Conservation (phyloP, 2,113 vertebrate genomes). For the Xenus cinereus region DNA sequence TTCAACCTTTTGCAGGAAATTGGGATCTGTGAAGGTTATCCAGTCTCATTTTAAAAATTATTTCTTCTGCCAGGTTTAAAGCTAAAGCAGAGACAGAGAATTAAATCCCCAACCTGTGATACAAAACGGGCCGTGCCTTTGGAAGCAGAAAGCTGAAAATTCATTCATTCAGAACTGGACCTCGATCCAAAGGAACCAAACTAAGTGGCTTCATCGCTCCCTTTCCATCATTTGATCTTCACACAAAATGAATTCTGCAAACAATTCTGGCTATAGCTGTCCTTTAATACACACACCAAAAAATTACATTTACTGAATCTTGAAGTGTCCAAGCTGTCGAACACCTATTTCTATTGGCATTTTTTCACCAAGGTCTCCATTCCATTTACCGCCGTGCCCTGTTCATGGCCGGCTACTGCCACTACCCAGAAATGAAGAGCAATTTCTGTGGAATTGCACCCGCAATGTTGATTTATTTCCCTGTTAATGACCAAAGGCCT, state of each 20-base stretch:
- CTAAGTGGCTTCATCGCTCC: background rate
- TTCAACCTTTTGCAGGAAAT: background rate
- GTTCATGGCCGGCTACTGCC: background rate
- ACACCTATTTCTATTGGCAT: background rate
- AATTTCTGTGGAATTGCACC: background rate
- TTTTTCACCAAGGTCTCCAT: background rate
- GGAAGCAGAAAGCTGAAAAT: background rate
- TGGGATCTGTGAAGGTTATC: background rate
- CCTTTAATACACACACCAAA: background rate
- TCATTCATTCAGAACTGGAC: background rate
- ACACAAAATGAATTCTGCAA: background rate
- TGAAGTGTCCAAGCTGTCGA: background rate
- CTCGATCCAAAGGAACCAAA: background rate
- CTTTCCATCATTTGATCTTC: background rate
- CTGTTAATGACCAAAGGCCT: background rate
- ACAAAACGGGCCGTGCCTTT: background rate
- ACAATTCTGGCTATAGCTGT: background rate
- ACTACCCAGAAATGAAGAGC: background rate
- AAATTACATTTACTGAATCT: background rate
- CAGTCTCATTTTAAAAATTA: background rate
- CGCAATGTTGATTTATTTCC: background rate
- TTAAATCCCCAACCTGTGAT: background rate
- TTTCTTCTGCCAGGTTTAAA: background rate
- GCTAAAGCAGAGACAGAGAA: background rate
- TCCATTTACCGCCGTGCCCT: background rate